Base-by-base conservation (phyloP, 1,140 invertebrate genomes). In the Steinernema khuongi region DNA sequence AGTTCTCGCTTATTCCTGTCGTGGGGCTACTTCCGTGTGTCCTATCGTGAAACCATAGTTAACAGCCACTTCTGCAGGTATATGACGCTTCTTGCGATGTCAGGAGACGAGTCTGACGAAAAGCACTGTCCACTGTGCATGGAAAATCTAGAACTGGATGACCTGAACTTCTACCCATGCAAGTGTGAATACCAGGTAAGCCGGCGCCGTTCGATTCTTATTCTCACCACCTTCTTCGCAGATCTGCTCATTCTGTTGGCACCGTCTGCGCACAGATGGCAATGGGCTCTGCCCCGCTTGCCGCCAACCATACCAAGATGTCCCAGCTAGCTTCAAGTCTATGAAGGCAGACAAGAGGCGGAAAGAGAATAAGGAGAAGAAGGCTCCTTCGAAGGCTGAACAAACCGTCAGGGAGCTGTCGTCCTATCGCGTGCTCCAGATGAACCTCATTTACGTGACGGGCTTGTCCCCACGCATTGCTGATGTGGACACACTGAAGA, bases 161-260 rank as follows among this genome's bases (percentile, higher is more conserved):
- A 99, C 89, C 88, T 97, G 73, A 94, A 94, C 87, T 99, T 99
- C 88, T 99, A 92, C 87, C 96, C 96, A 71, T 99, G 96, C 88
- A 97, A 94, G 84, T 99, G 96, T 90, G 94, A 95, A 80, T 99
- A 99, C 88, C 96, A 98, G 90, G 93, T 94, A 79, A 77, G 68
- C 36, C n/a, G n/a, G n/a, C n/a, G 36, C 7, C n/a, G 36, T 41
- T 30, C 30, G 26, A 0, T 36, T 70, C 17, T 4, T 31, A 7
- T 4, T 19, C 18, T 70, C 66, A 44, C 50, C 18, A 17, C 50
- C 71, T 26, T 69, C 19, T 73, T 88, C 88, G 19, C 85, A 95
- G 92, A 97, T 99, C 87, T 99, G 96, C 87, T 90, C 95, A 83
- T 99, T 99, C 88, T 99, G 97, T 88, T 99, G 97, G 97, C 96